These are phyloP conservation scores for Spisula solida DNA, from an alignment of 2,888 invertebrate species.

Conservation along the genomic window DNA sequence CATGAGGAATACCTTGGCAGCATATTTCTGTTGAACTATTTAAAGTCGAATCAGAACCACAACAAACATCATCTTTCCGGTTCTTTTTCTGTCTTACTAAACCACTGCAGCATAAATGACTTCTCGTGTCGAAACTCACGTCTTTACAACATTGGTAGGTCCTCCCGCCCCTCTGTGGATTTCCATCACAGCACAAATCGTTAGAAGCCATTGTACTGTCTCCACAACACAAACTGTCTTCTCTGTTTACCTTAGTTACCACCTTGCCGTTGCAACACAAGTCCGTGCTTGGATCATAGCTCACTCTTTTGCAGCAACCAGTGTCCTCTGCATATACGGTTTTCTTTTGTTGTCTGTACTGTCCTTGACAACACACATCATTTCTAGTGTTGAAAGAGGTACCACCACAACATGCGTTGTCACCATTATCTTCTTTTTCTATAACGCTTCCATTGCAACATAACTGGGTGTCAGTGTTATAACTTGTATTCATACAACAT, in stretches of 20 bases:
- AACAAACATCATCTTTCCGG: constrained; percentile 53
- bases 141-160: constrained; percentile 52
- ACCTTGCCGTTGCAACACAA: constrained; percentile 56
- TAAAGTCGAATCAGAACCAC: constrained; percentile 51
- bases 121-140: constrained; percentile 43
- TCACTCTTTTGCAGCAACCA: constrained; percentile 48
- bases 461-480: constrained; percentile 35
- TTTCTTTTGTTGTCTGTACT: constrained; percentile 35
- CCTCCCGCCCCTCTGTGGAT: constrained; percentile 35
- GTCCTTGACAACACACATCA: constrained; percentile 57
- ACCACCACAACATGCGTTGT: constrained; percentile 55
- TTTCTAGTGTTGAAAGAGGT: constrained; percentile 46
- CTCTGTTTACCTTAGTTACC: constrained; percentile 32
- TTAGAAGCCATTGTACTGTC: constrained; percentile 33
- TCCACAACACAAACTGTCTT: constrained; percentile 48
- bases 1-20: constrained; percentile 49
- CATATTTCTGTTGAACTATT: constrained; percentile 48
- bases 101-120: constrained; percentile 50
- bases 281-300: constrained; percentile 50
- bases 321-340: constrained; percentile 33
- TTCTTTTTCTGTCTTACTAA: constrained; percentile 39
- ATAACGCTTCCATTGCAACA: constrained; percentile 44
- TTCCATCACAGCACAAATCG: constrained; percentile 42
- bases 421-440: constrained; percentile 32
- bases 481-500: constrained; percentile 54